Percentiles rank a stretch among this genome's conserved stretches.
Conservation (phyloP, 2,888 invertebrate species). For the Leptarthrus brevirostris region DNA sequence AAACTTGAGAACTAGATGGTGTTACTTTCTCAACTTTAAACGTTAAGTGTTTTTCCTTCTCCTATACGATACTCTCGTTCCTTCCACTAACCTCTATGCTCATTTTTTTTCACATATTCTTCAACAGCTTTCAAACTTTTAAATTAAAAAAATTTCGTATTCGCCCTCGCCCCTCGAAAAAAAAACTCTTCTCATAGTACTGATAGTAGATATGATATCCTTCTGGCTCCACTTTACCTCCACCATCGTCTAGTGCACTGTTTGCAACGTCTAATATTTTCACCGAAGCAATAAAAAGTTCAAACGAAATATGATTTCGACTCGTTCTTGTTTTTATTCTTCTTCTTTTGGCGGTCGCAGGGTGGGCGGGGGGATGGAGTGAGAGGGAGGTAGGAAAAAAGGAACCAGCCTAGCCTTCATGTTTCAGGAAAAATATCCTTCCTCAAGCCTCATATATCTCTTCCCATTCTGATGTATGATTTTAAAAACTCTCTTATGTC, state of each 20-base stretch:
- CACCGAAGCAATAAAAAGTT: constrained; percentile 46
- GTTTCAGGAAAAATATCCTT: constrained; percentile 36
- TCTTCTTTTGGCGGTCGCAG: constrained; percentile 8
- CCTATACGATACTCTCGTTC: not conserved
- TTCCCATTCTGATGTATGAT: constrained; percentile 20
- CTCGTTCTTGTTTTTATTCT: constrained; percentile 15
- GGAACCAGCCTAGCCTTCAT: not conserved
- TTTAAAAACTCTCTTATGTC: constrained; percentile 30
- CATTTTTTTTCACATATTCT: constrained; percentile 26
- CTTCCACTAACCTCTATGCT: not conserved
- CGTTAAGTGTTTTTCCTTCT: constrained; percentile 23
- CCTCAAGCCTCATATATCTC: constrained; percentile 12
- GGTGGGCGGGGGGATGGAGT: too few species aligned
- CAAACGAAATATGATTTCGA: constrained; percentile 12
- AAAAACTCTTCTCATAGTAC: not conserved
- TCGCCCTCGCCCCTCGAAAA: too few species aligned
- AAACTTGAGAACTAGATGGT: constrained; percentile 37
- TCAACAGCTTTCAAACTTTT: constrained; percentile 33
- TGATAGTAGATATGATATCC: constrained; percentile 21
- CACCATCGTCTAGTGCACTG: constrained; percentile 5
- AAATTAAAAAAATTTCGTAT: constrained; percentile 31
- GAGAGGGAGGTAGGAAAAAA: constrained; percentile 5
- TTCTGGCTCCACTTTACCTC: too few species aligned
- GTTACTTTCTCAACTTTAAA: constrained; percentile 29
- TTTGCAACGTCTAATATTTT: constrained; percentile 33